Evolutionary conservation across 2,888 invertebrate species (phyloP).

Genomic region (Calephelis perditalis): DNA sequence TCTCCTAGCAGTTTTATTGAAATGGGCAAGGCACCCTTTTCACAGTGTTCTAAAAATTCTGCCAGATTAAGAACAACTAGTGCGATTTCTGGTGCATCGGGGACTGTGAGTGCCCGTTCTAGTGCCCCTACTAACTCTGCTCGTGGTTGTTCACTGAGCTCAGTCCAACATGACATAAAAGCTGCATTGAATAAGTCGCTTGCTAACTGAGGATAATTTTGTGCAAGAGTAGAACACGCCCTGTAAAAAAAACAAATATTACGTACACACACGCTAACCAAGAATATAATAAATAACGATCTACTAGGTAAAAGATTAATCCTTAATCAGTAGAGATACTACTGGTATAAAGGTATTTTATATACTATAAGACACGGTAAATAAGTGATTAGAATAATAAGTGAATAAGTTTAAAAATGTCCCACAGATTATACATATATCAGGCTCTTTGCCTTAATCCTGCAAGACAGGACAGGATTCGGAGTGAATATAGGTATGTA

Average conservation of each 20-base stretch:
- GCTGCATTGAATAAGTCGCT: conserved; percentile 98
- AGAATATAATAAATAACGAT: background rate
- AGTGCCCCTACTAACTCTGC: conserved; percentile 90
- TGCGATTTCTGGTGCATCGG: conserved; percentile 96
- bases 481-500: too few species aligned
- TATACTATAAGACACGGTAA: too few species aligned
- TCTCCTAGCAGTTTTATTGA: conserved; percentile 92
- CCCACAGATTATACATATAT: too few species aligned
- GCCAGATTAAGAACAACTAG: conserved; percentile 97
- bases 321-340: too few species aligned
- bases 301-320: background rate
- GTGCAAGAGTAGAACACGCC: conserved; percentile 94
- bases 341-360: too few species aligned
- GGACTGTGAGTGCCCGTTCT: conserved; percentile 91
- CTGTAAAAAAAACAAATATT: conserved; percentile 51
- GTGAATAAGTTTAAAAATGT: too few species aligned
- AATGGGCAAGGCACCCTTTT: conserved; percentile 95
- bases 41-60: conserved; percentile 99
- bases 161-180: conserved; percentile 99
- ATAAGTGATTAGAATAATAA: too few species aligned
- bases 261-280: too few species aligned
- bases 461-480: too few species aligned
- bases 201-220: conserved; percentile 94
- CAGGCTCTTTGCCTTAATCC: too few species aligned
- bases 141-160: conserved; percentile 89